Conservation (phyloP, 2,113 vertebrate genomes). For the Daboia siamensis region DNA sequence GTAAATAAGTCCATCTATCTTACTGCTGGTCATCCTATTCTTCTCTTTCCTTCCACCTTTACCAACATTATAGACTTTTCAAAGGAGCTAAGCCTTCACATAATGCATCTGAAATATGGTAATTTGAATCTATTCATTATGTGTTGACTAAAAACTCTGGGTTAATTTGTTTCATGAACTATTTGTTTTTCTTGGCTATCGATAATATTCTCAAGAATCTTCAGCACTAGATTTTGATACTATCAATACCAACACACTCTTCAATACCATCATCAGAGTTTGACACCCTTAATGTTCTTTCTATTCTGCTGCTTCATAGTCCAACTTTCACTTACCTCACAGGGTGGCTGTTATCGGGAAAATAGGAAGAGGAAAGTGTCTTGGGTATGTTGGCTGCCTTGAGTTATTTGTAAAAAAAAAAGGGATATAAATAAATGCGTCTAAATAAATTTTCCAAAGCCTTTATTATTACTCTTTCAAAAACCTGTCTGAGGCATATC, state of each 20-base stretch:
- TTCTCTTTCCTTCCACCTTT: neutral
- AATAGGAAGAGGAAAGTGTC: neutral
- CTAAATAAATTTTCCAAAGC: neutral
- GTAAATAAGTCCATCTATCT: neutral
- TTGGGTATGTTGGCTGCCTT: neutral
- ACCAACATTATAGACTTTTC: neutral
- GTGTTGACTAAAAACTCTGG: neutral
- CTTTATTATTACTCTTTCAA: neutral
- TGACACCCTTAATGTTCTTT: neutral
- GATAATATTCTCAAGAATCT: neutral
- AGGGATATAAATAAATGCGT: neutral
- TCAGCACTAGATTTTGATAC: neutral
- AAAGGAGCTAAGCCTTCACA: neutral
- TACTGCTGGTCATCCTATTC: neutral
- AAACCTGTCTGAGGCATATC: neutral
- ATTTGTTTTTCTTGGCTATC: neutral
- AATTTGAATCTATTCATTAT: neutral
- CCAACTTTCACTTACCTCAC: neutral
- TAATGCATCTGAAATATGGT: neutral
- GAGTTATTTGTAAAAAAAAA: neutral
- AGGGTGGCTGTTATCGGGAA: neutral
- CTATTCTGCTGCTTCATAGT: neutral
- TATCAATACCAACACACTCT: neutral
- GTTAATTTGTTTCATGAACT: neutral
- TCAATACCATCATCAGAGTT: neutral